A percentile compares a stretch with the other conserved stretches of the same genome.
Evolutionary conservation across 1,140 invertebrate genomes (phyloP).

Genomic region (Matsumurasca onukii): DNA sequence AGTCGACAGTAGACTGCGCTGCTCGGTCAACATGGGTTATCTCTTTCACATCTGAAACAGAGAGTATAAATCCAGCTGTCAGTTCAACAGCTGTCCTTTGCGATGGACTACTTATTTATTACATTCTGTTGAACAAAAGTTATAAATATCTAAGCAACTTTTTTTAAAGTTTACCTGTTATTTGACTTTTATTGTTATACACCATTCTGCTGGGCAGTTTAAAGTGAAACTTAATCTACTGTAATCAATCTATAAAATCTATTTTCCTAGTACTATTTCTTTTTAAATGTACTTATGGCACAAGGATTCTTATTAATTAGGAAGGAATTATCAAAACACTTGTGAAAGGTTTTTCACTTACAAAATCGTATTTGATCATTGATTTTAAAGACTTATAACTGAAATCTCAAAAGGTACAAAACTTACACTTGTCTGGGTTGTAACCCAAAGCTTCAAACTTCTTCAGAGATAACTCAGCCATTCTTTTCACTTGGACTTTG

Average conservation of each 20-base stretch:
- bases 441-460: conserved; percentile 46
- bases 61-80: conserved; percentile 30
- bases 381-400: conserved; percentile 4
- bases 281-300: conserved; percentile 2
- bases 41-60: conserved; percentile 72
- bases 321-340: not conserved
- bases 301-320: not conserved
- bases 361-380: conserved; percentile 2
- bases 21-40: conserved; percentile 87
- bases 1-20: conserved; percentile 79
- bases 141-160: not conserved
- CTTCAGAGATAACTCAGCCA: conserved; percentile 31
- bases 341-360: not conserved
- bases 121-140: not conserved
- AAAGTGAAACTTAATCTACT: not conserved
- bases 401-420: conserved; percentile 19
- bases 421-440: conserved; percentile 54
- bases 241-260: not conserved
- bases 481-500: not conserved
- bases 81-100: not conserved
- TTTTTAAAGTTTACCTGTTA: not conserved
- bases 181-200: no score
- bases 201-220: no score
- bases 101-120: not conserved
- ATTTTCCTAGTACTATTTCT: not conserved